These are phyloP conservation scores for Pteromalus puparum DNA, from an alignment of 1,140 invertebrate genomes.

Conservation along the genomic window DNA sequence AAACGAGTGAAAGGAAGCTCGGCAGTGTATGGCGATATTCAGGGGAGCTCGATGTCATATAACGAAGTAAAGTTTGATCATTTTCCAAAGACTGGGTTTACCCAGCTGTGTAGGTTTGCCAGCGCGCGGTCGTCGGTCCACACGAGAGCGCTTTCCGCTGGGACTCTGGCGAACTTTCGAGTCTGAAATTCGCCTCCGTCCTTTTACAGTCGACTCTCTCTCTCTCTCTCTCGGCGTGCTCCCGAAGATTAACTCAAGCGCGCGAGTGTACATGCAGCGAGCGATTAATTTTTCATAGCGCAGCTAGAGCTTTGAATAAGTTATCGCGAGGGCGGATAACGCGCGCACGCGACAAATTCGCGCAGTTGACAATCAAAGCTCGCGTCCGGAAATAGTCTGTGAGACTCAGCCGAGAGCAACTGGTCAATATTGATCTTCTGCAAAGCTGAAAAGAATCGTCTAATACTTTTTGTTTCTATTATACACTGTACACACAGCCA, in stretches of 20 bases:
- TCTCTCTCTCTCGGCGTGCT: neutral
- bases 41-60: neutral
- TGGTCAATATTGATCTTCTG: no score
- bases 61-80: constrained; percentile 3
- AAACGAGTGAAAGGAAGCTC: neutral
- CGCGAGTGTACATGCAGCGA: no score
- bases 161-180: constrained; percentile 2
- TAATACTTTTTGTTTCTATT: neutral
- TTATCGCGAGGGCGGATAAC: neutral
- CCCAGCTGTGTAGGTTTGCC: constrained; percentile 5
- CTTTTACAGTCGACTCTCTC: neutral
- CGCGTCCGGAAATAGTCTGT: no score
- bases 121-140: constrained; percentile 24
- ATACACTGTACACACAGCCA: no score
- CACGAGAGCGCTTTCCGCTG: constrained; percentile 59
- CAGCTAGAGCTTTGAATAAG: neutral
- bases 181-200: constrained; percentile 5
- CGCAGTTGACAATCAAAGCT: no score
- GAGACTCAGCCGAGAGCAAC: no score
- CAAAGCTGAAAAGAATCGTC: no score
- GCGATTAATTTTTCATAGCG: no score
- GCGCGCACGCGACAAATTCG: no score
- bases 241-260: no score
- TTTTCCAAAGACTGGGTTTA: neutral
- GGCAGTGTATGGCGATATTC: no score